Base-by-base conservation (phyloP, 30 jellyfish, hydroid and myxozoan genomes). In the Aurelia sp. region DNA sequence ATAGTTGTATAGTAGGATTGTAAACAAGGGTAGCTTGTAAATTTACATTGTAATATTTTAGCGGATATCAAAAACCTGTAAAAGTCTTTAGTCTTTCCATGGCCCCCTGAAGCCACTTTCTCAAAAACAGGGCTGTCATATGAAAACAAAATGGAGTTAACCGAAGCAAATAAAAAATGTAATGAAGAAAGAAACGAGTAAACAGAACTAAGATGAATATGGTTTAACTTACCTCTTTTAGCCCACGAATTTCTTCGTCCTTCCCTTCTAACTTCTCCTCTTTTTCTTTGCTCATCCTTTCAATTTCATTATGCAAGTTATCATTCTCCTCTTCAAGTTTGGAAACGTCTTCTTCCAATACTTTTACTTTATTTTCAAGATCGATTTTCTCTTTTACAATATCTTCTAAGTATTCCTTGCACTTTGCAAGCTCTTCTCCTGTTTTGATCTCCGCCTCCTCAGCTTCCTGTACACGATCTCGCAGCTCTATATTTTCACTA, bases 381-480 rank as follows among this genome's bases (percentile, higher is more conserved):
- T 33, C 74, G 7, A 47, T 22, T 18, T 84, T 84, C 20, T 84
- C 93, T 51, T 62, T 60, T 71, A 84, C 13, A 10, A 68, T 76
- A 31, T 73, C 82, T 20, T 84, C 77, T 30, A 84, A 62, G 31
- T 33, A 71, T 20, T 22, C 93, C 40, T 67, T 84, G 48, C 86
- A 71, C 31, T 73, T 71, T 22, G 48, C 30, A 60, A 84, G 48
- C 59, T 84, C 93, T 18, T 41, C 75, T 15, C 85, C 20, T 50
- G 72, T 15, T 41, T 76, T 78, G 53, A 47, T 62, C 44, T 87
- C 96, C 15, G 96, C 96, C 71, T 76, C 96, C 71, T 87, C 96
- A 20, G 96, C 96, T 59, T 87, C 96, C 21, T 35, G 70, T n/a
- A 70, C 62, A 50, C 89, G 89, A 33, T 87, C 89, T 50, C 71